Base-by-base conservation (phyloP, 2,888 invertebrate species). In the Drosophila meridiana region DNA sequence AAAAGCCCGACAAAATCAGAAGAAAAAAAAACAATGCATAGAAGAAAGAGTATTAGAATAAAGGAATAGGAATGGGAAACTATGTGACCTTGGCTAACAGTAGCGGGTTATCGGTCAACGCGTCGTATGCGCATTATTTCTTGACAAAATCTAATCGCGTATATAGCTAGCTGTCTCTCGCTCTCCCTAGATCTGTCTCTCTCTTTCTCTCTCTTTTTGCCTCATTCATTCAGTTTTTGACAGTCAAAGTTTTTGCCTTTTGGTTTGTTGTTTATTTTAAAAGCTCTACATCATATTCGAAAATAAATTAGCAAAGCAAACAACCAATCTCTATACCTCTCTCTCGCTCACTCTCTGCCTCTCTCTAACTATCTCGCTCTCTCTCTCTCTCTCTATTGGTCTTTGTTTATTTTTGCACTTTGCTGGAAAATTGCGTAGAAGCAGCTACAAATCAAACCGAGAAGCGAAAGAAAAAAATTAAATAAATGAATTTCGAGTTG, bases 211-310 rank as follows among this genome's bases (percentile, higher is more conserved):
- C 36, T 48, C 26, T n/a, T 11, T 28, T 40, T 43, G 42, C 38
- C 55, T 60, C 32, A 11, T 36, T 20, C 47, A 47, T 48, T 72
- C 59, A 50, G n/a, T 43, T 43, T 45, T 57, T 62, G 63, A 59
- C 73, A 78, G 67, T 78, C 71, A 78, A 48, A 61, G 32, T 55
- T 67, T 70, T 68, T 45, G 45, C 58, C 58, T 61, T 68, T 65
- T 28, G 52, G 63, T 63, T 63, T 62, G 60, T 69, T 85, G 86
- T 85, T 85, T 85, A 88, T 88, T 88, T 85, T 78, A 83, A 86
- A 88, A 85, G 86, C 88, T 85, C 88, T 87, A 85, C 85, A 87
- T 85, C 88, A 85, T 87, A 86, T 87, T 85, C 88, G 76, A 85
- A 85, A 85, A 85, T 88, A 85, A 85, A 86, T 88, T 88, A 83